Evolutionary conservation across 2,797 vertebrate genomes (phyloP), one percentile per base, ranked within the genome.

Genomic region (Alca torda): DNA sequence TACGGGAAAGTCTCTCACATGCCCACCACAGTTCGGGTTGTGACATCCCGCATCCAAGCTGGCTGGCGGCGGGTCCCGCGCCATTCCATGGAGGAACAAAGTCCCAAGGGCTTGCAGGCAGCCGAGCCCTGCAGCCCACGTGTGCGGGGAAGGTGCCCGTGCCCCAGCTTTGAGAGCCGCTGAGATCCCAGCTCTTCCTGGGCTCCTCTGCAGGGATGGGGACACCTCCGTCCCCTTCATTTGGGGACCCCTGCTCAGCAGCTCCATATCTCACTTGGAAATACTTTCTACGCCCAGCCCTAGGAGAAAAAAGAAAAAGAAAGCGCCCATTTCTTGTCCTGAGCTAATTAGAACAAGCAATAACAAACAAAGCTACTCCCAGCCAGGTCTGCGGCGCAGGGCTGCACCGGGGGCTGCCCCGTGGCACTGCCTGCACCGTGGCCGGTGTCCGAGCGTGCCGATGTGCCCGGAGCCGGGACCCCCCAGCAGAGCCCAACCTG

Each of bases 381-480:
- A 60, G 37, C 7, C 43, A 61, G 11, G 6, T 14, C 28, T 12
- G 39, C n/a, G 54, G 54, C 1, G 1, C 56, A 37, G 33, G 50
- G 28, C 25, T 67, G 72, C 24, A 4, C 18, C 11, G 0, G 28
- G 51, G 43, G 35, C 54, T 39, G 67, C 37, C 23, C 35, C 0
- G 0, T 5, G 25, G 51, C 6, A 1, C 33, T 33, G 67, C 67
- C 35, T 14, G 60, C 41, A 23, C 12, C 0, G 0, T 0, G 0
- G 30, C 11, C 3, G 35, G 26, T 45, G 33, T 59, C 0, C 0
- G 0, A 73, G 43, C 0, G 0, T 4, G 16, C 24, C 0, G 0
- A 6, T 3, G 48, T 20, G 4, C 30, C 46, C 37, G 1, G 67
- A 79, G 53, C 70, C 64, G 78, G 51, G 73, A 80, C 20, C 54